Evolutionary conservation across 2,797 vertebrate species (phyloP).

Genomic region (Spinibarbus caldwelli): DNA sequence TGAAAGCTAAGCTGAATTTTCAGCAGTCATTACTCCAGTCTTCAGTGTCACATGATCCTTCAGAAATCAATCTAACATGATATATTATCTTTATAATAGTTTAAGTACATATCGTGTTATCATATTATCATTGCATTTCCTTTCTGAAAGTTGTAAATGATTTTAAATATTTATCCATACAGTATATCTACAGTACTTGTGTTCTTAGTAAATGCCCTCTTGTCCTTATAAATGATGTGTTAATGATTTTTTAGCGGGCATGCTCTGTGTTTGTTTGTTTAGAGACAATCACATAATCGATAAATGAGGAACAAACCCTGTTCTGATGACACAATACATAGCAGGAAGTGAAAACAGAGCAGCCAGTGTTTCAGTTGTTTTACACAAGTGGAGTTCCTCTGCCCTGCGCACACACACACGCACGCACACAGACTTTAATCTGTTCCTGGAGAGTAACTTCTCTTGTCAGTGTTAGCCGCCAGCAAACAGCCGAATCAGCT

Average conservation of each 20-base stretch:
- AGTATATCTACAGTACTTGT: neutral
- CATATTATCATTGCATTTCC: neutral
- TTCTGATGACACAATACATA: neutral
- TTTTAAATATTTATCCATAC: neutral
- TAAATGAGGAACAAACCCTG: slow-evolving; percentile 8
- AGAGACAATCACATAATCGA: neutral
- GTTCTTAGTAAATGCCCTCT: neutral
- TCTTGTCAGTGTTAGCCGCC: slow-evolving; percentile 32
- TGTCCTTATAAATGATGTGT: neutral
- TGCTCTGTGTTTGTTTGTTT: neutral
- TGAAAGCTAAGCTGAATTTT: neutral
- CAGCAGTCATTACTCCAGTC: neutral
- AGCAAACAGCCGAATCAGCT: slow-evolving; percentile 45
- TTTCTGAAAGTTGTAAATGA: neutral
- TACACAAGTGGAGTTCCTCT: slow-evolving; percentile 19
- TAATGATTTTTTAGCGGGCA: neutral
- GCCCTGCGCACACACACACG: neutral
- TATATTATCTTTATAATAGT: neutral
- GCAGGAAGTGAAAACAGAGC: slow-evolving; percentile 38
- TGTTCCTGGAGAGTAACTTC: slow-evolving; percentile 47
- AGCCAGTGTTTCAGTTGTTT: slow-evolving; percentile 29
- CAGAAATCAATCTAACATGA: neutral
- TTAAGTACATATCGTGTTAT: neutral
- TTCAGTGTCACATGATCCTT: neutral
- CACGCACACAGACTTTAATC: slow-evolving; percentile 30